Percentiles rank a stretch among this genome's conserved stretches.
phyloP scores from a whole-genome alignment of 2,888 invertebrate species.

The Oxycera nigricornis region DNA sequence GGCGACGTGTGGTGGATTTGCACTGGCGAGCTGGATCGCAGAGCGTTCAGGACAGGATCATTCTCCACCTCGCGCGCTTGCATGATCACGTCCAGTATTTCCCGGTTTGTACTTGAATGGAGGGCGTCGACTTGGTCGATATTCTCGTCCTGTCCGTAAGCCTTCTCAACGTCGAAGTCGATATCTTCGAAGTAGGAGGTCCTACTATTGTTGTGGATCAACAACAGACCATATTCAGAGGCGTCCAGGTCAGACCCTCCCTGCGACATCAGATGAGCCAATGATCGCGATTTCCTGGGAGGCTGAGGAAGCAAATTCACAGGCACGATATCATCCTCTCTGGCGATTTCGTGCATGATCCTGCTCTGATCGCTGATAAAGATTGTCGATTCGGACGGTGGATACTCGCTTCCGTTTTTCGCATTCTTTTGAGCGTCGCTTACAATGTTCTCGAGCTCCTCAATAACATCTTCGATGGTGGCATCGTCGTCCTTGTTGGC shows the following conservation, averaged over 20 bases:
- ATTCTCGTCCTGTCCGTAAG: constrained; percentile 41
- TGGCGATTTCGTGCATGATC: constrained; percentile 42
- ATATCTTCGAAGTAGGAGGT: constrained; percentile 66
- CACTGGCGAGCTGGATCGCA: constrained; percentile 55
- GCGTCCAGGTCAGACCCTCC: constrained; percentile 59
- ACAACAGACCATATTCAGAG: constrained; percentile 59
- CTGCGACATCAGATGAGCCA: constrained; percentile 73
- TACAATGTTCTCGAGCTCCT: constrained; percentile 83
- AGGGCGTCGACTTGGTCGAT: constrained; percentile 42
- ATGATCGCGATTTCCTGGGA: constrained; percentile 75
- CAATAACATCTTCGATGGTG: constrained; percentile 87
- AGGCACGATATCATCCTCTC: constrained; percentile 76
- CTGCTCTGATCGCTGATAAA: constrained; percentile 16
- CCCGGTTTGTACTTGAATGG: constrained; percentile 64
- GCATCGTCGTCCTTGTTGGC: constrained; percentile 66
- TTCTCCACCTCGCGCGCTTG: constrained; percentile 64
- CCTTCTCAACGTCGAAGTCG: constrained; percentile 65
- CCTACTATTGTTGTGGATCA: constrained; percentile 65
- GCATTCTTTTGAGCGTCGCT: constrained; percentile 81
- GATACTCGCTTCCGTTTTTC: background rate
- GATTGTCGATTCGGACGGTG: constrained; percentile 25
- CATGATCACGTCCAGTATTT: constrained; percentile 67
- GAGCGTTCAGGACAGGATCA: constrained; percentile 59
- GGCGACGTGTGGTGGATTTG: constrained; percentile 48
- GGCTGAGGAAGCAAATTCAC: constrained; percentile 81